These are phyloP conservation scores for Hippocampus comes DNA, from an alignment of 2,113 vertebrate species.

Conservation along the genomic window DNA sequence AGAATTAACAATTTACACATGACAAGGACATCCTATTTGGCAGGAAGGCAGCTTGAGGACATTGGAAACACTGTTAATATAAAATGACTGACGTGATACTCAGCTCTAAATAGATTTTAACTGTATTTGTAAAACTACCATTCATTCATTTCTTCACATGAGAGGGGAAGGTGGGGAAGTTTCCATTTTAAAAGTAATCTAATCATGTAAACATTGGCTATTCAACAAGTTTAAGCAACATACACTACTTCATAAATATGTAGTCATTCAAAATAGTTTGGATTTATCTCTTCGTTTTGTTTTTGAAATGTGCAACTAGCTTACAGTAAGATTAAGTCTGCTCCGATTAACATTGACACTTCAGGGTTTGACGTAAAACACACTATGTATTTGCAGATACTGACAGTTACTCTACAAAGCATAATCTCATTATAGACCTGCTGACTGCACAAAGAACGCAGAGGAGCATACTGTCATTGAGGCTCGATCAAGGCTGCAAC, in stretches of 20 bases:
- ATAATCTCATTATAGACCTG: conserved; percentile 37
- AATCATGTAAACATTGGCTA: conserved; percentile 25
- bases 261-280: conserved; percentile 35
- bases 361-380: conserved; percentile 38
- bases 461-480: conserved; percentile 39
- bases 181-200: conserved; percentile 20
- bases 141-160: conserved; percentile 32
- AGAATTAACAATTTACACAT: conserved; percentile 30
- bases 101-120: conserved; percentile 29
- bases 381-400: conserved; percentile 36
- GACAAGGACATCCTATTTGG: conserved; percentile 59
- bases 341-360: conserved; percentile 39
- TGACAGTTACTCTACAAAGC: conserved; percentile 43
- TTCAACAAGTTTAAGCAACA: conserved; percentile 53
- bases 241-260: conserved; percentile 46
- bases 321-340: conserved; percentile 49
- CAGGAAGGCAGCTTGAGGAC: conserved; percentile 55
- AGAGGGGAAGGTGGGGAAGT: neutral
- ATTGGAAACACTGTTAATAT: conserved; percentile 56
- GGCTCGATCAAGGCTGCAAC: conserved; percentile 51
- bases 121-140: conserved; percentile 20
- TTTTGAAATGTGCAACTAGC: conserved; percentile 44
- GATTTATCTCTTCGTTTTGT: conserved; percentile 47
- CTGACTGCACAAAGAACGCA: conserved; percentile 44
- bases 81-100: conserved; percentile 49